Base-by-base conservation (phyloP, 2,113 vertebrate species). In the Turdus rufiventris region DNA sequence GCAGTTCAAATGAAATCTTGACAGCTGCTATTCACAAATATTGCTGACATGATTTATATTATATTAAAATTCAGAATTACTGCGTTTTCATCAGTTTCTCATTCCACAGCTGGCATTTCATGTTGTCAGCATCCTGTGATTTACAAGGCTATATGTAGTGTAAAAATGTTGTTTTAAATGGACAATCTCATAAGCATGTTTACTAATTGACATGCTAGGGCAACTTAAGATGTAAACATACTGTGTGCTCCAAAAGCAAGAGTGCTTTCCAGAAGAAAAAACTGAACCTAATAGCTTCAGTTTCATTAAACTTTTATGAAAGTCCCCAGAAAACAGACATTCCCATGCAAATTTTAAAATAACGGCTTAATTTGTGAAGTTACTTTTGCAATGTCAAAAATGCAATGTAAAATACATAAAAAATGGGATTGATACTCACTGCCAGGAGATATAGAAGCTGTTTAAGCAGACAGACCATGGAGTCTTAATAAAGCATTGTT, bases 101-200 rank as follows among this genome's bases (percentile, higher is more conserved):
- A 95, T 98, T 98, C 96, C 97, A 98, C 98, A 99, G 98, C 98
- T 99, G 98, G 97, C 96, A 96, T 98, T 98, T 97, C 97, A 97
- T 96, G 96, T 97, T 98, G 98, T 98, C 98, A 98, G 98, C 97
- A 98, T 97, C 97, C 98, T 97, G 88, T 92, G 98, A 98, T 98
- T 98, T 97, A 97, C 88, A 89, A 96, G 92, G 68, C 77, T 93
- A 62, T 57, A 87, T 82, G 72, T 77, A 85, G 65, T 89, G 71
- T 91, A 95, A 96, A 95, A 96, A 95, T 89, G 67, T 94, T 97
- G 77, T 74, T 97, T 95, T 91, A 97, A 98, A 98, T 74, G 96
- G 92, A 83, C 96, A 95, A 93, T 97, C 97, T 95, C 89, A 67
- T 96, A 96, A 96, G 92, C 73, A 43, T 91, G 85, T 96, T 97